Base-by-base conservation (phyloP, 2,888 invertebrate species). In the Aromia moschata region DNA sequence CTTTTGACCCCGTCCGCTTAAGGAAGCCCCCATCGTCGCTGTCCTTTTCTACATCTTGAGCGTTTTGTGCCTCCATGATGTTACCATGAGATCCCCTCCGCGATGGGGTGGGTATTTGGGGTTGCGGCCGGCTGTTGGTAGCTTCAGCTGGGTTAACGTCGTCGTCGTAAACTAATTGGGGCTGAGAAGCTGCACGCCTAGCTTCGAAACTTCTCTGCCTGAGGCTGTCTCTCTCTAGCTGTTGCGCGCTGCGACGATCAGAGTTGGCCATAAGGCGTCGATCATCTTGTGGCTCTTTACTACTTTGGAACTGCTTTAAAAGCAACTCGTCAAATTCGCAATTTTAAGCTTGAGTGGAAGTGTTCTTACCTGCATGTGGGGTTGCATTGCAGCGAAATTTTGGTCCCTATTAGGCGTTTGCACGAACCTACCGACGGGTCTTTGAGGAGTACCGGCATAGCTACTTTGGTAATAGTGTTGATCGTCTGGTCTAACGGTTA, bases 121-220 rank as follows among this genome's bases (percentile, higher is more conserved):
- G 68, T 70, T 78, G 79, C 20, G 78, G 75, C 30, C 62, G 61
- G 31, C 61, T 58, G 16, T 56, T 62, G 1, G 63, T 58, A 68
- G 62, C 10, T 45, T 75, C 77, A 18, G 25, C 25, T 2, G 61
- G 60, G 18, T 70, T 70, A 10, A 66, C 66, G 43, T 83, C 83
- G 38, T 83, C 83, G 15, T 84, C 84, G 61, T 79, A 86, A 25
- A 87, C 81, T 2, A 89, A 80, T 69, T 89, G 89, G 1, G 89
- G 89, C 69, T 89, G 89, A 0, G 89, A 89, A 0, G 87, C 82
- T 0, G 89, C 86, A 40, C 87, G 79, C 70, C 87, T 80, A 4
- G 80, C 84, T 74, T 86, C 87, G 38, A 87, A 82, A 37, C 84
- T 85, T 77, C 84, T 81, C 71, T 85, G 85, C 67, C 85, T 79